A percentile compares a stretch with the other conserved stretches of the same genome.
Conservation (phyloP, 2,797 vertebrate genomes). For the Cossypha niveicapilla region DNA sequence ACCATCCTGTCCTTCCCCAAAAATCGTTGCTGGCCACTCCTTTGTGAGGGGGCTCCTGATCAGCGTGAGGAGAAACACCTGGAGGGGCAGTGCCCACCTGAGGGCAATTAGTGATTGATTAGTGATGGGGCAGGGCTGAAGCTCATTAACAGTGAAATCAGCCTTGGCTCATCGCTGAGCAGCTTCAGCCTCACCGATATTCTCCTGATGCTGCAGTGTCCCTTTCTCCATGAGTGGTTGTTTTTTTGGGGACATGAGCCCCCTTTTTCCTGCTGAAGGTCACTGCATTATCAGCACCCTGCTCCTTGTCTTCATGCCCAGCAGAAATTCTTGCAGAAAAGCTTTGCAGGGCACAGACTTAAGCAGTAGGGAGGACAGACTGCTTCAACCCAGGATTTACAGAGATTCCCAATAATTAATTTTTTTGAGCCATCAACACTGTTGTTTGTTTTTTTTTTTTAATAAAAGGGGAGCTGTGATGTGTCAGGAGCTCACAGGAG, state of each 20-base stretch:
- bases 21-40: fast-evolving
- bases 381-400: neutral
- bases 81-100: neutral
- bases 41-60: neutral
- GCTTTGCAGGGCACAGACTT: neutral
- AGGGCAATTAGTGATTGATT: neutral
- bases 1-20: neutral
- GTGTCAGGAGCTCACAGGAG: neutral
- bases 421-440: neutral
- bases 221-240: neutral
- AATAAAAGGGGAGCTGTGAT: neutral
- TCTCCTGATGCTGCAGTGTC: neutral
- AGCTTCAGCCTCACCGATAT: neutral
- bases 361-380: fast-evolving
- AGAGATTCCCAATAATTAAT: neutral
- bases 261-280: neutral
- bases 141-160: neutral
- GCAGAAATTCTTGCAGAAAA: neutral
- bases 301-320: fast-evolving
- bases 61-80: fast-evolving
- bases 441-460: neutral
- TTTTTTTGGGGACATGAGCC: neutral
- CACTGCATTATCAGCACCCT: no score
- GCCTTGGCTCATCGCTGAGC: fast-evolving
- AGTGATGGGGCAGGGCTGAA: neutral